Evolutionary conservation across 92 coral and sea anemone species (phyloP), one percentile per base, ranked within the genome.

Genomic region (Chrysogorgia sp.): DNA sequence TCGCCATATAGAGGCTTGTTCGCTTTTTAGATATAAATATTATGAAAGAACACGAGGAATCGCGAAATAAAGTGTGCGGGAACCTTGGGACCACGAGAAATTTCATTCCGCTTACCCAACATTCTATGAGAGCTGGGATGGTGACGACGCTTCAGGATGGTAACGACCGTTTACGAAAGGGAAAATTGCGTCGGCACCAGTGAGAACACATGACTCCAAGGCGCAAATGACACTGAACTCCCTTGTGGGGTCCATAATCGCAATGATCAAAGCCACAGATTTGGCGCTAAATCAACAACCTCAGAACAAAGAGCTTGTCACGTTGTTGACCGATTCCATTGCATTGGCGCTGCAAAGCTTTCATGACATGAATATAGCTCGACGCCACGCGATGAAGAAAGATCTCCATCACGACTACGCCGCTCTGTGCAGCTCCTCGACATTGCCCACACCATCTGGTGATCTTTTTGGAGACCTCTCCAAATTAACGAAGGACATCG

Each of bases 401-500:
- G 88, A 88, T 20, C 59, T 84, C 15, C 91, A 80, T 63, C 59
- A 63, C 25, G 84, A 88, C 76, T 84, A 76, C 37, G 75, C 78
- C 12, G 70, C 84, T 40, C 58, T 88, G 17, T 88, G 89, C 29
- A 83, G 35, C 52, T 9, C 74, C 0, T 41, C 86, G 0, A 82
- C 82, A 57, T 53, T 81, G 59, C 66, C 61, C 9, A 20, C 82
- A n/a, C 67, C 71, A 20, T 84, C 89, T 3, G 89, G 75, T 25
- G 67, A 57, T 66, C 81, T 87, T 17, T 87, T 87, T 79, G 81
- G 76, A 15, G 86, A 87, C 32, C 57, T 84, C 24, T 84, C 88
- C 56, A 84, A 84, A 67, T 63, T 87, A 30, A 87, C 88, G n/a
- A 87, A 87, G 63, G 91, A 88, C 63, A 84, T 88, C 43, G 77